Conservation (phyloP, 2,888 invertebrate genomes). For the Cephalotes varians region DNA sequence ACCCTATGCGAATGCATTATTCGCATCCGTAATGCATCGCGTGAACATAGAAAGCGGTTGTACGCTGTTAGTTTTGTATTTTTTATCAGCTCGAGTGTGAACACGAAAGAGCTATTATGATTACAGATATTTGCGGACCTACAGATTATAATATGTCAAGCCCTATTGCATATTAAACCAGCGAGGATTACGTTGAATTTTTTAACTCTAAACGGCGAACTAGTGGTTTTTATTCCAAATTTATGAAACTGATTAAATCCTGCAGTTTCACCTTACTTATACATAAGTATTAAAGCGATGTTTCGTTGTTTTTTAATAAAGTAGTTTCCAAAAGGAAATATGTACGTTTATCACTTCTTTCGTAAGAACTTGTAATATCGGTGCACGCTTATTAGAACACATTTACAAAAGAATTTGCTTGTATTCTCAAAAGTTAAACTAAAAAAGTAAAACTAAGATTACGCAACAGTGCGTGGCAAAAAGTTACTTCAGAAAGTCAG, state of each 20-base stretch:
- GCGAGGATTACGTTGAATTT: not conserved
- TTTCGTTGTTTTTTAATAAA: not conserved
- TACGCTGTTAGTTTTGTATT: conserved; percentile 19
- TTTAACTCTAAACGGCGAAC: not conserved
- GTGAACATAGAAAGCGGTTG: not conserved
- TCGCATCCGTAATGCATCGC: conserved; percentile 26
- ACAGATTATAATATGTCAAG: conserved; percentile 1
- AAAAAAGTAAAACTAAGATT: not conserved
- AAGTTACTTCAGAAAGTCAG: not conserved
- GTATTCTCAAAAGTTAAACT: not conserved
- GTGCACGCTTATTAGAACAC: not conserved
- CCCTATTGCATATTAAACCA: not conserved
- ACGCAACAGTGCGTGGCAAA: not conserved
- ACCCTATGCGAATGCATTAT: conserved; percentile 31
- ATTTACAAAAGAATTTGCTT: not conserved
- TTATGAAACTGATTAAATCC: not conserved
- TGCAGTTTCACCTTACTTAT: not conserved
- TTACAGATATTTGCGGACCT: not conserved
- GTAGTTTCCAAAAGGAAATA: not conserved
- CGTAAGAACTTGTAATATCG: not conserved
- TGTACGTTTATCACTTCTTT: not conserved
- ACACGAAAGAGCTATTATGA: conserved; percentile 20
- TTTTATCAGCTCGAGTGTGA: conserved; percentile 13
- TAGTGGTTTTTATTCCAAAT: not conserved
- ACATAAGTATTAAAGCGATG: not conserved